A percentile compares a stretch with the other conserved stretches of the same genome.
These are phyloP conservation scores for Chaenogobius annularis DNA, from an alignment of 2,113 vertebrate species.

Conservation along the genomic window DNA sequence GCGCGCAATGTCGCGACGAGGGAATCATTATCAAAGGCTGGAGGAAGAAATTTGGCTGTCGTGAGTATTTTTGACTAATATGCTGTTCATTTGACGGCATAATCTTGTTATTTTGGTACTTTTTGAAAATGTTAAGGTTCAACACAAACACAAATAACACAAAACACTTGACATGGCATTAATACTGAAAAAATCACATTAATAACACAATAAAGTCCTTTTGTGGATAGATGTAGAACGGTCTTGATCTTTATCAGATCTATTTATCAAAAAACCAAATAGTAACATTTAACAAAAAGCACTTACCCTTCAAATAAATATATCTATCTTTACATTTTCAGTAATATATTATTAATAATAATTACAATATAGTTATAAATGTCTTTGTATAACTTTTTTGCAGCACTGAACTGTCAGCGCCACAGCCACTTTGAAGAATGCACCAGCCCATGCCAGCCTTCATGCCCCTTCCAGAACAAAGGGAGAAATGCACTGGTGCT, in stretches of 20 bases:
- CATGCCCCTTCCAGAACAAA: slow-evolving; percentile 56
- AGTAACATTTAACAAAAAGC: too few relatives aligned
- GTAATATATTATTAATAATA: too few relatives aligned
- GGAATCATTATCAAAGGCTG: slow-evolving; percentile 72
- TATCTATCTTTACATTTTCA: too few relatives aligned
- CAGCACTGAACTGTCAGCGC: slow-evolving; percentile 66
- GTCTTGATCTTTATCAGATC: neutral
- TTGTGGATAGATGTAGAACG: too few relatives aligned
- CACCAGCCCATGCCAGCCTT: slow-evolving; percentile 63
- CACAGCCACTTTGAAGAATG: slow-evolving; percentile 71
- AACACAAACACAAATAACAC: too few relatives aligned
- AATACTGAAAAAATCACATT: neutral
- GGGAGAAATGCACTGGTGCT: slow-evolving; percentile 27
- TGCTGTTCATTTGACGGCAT: neutral
- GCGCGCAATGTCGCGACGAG: slow-evolving; percentile 62
- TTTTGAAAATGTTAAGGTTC: too few relatives aligned
- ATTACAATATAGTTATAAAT: neutral
- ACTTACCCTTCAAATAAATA: too few relatives aligned
- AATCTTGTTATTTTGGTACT: too few relatives aligned
- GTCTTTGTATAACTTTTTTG: slow-evolving; percentile 5
- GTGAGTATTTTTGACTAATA: slow-evolving; percentile 71
- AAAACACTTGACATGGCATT: neutral
- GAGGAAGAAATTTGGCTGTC: slow-evolving; percentile 72
- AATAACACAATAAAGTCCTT: neutral
- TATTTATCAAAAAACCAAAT: neutral